Evolutionary conservation across 1,140 invertebrate species (phyloP).

Genomic region (Penaeus vannamei): DNA sequence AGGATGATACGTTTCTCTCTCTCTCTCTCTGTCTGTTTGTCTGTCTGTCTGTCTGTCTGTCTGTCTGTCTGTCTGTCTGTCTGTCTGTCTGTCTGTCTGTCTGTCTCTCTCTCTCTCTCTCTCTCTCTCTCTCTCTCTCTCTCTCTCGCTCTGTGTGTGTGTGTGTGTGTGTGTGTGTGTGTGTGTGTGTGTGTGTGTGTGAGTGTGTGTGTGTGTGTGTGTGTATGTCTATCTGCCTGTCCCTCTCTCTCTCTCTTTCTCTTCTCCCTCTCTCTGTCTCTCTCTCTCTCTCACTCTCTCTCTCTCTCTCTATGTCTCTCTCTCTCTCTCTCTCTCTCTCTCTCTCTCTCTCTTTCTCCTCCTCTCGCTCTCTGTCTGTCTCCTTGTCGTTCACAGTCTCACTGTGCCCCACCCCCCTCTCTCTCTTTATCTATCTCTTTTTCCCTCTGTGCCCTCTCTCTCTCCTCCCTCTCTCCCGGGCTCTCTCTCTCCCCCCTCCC

Average conservation of each 20-base stretch:
- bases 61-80: not conserved
- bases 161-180: not conserved
- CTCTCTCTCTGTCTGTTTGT: not conserved
- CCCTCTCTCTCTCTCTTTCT: not conserved
- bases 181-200: slow-evolving; percentile 6
- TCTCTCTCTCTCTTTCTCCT: slow-evolving; percentile 11
- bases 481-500: too few species aligned
- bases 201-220: not conserved
- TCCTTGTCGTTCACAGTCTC: not conserved
- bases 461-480: too few species aligned
- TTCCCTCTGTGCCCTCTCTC: too few species aligned
- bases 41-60: not conserved
- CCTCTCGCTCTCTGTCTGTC: too few species aligned
- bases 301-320: too few species aligned
- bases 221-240: not conserved
- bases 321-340: slow-evolving; percentile 10
- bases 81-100: not conserved
- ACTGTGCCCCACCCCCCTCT: slow-evolving; percentile 3
- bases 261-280: not conserved
- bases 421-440: too few species aligned
- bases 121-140: too few species aligned
- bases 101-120: too few species aligned
- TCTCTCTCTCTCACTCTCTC: slow-evolving; percentile 4
- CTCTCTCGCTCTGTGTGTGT: too few species aligned
- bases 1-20: not conserved